Evolutionary conservation across 2,888 invertebrate species (phyloP).

Genomic region (Andrena praecox): DNA sequence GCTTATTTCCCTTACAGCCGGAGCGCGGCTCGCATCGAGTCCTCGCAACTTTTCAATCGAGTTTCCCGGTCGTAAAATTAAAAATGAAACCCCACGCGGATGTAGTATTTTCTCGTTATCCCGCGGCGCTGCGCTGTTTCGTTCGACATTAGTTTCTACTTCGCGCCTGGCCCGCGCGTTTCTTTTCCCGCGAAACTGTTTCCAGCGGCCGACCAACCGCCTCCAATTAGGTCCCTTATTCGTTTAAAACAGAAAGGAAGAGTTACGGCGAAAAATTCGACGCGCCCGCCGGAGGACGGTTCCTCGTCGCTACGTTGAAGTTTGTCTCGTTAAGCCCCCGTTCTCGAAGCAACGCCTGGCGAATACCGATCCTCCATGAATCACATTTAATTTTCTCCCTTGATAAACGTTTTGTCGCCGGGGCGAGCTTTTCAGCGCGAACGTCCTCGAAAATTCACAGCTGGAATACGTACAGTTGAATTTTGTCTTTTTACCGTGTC

Average conservation of each 20-base stretch:
- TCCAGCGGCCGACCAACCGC: slow-evolving; percentile 1
- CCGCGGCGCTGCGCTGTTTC: background rate
- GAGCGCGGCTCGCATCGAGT: background rate
- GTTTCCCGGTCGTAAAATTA: background rate
- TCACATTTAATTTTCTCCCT: too few relatives aligned
- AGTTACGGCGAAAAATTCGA: slow-evolving; percentile 7
- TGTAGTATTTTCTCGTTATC: background rate
- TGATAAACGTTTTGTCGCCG: too few relatives aligned
- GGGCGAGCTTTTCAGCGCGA: too few relatives aligned
- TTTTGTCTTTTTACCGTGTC: slow-evolving; percentile 6
- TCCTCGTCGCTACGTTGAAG: too few relatives aligned
- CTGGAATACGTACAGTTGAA: background rate
- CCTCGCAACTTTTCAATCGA: background rate
- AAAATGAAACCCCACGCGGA: background rate
- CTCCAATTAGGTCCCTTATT: slow-evolving; percentile 34
- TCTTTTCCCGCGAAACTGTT: slow-evolving; percentile 13
- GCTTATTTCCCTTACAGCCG: background rate
- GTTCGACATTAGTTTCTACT: background rate
- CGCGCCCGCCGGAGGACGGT: background rate
- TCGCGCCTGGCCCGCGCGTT: background rate
- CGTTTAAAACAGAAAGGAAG: slow-evolving; percentile 7
- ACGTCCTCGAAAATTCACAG: too few relatives aligned
- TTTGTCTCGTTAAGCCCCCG: too few relatives aligned
- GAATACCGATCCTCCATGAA: too few relatives aligned
- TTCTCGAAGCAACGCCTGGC: too few relatives aligned